Percentiles rank a stretch among this genome's conserved stretches.
Evolutionary conservation across 2,113 vertebrate genomes (phyloP).

Genomic region (Cheilinus undulatus): DNA sequence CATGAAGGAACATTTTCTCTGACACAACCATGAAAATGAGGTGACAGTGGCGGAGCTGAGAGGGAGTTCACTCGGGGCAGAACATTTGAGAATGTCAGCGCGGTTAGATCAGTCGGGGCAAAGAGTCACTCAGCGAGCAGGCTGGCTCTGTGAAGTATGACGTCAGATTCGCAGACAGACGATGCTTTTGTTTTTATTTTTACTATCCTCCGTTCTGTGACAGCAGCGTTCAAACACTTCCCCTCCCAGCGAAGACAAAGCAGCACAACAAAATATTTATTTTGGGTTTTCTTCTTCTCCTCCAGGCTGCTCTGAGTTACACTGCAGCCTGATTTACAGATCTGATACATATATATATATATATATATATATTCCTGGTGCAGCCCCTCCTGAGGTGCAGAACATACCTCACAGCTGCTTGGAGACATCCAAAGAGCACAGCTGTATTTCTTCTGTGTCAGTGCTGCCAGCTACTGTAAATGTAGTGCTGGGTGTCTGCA

Average conservation of each 20-base stretch:
- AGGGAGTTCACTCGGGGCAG: constrained; percentile 27
- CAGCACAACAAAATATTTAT: constrained; percentile 23
- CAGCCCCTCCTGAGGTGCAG: neutral
- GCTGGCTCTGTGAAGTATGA: constrained; percentile 12
- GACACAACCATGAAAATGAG: constrained; percentile 26
- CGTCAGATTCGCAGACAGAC: constrained; percentile 20
- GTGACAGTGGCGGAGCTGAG: constrained; percentile 14
- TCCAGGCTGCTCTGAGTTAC: constrained; percentile 5
- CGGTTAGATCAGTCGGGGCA: constrained; percentile 29
- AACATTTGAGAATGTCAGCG: constrained; percentile 18
- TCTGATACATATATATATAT: neutral
- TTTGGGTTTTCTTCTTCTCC: neutral
- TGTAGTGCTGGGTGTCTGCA: constrained; percentile 25
- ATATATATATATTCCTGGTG: neutral
- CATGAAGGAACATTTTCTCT: constrained; percentile 22
- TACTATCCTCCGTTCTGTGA: neutral
- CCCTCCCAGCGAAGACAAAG: neutral
- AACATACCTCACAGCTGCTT: constrained; percentile 23
- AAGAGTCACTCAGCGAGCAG: constrained; percentile 5
- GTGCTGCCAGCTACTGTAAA: constrained; percentile 16
- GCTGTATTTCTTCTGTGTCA: constrained; percentile 41
- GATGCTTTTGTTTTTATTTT: constrained; percentile 23
- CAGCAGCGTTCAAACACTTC: constrained; percentile 3
- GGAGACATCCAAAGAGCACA: constrained; percentile 20
- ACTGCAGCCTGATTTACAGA: constrained; percentile 29